Conservation (phyloP, 2,113 vertebrate species). For the Alectura lathami region DNA sequence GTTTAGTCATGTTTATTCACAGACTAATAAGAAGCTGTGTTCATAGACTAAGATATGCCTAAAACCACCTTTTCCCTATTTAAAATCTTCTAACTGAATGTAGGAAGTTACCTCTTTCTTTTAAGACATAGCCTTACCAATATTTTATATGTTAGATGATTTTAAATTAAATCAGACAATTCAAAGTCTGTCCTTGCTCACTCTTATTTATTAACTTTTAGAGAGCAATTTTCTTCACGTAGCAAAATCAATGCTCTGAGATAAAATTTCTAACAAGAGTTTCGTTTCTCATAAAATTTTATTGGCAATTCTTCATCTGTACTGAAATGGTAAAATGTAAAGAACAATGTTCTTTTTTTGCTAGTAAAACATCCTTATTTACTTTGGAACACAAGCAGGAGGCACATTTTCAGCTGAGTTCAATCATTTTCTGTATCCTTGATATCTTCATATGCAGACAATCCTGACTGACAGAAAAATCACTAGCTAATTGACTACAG, state of each 20-base stretch:
- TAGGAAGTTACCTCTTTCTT: neutral
- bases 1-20: neutral
- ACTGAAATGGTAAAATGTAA: slow-evolving; percentile 8
- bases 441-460: slow-evolving; percentile 49
- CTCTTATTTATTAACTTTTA: slow-evolving; percentile 47
- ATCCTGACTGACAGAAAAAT: slow-evolving; percentile 69
- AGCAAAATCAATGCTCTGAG: slow-evolving; percentile 44
- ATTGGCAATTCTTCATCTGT: slow-evolving; percentile 32
- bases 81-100: neutral
- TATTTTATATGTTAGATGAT: neutral
- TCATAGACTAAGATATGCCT: neutral
- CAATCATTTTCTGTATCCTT: slow-evolving; percentile 67
- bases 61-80: neutral
- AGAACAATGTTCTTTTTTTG: slow-evolving; percentile 24
- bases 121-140: neutral
- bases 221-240: slow-evolving; percentile 8
- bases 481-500: slow-evolving; percentile 56
- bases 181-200: neutral
- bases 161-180: slow-evolving; percentile 10
- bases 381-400: slow-evolving; percentile 69
- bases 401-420: slow-evolving; percentile 68
- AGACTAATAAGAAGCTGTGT: neutral
- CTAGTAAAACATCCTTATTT: slow-evolving; percentile 64
- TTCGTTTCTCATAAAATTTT: slow-evolving; percentile 32
- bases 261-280: slow-evolving; percentile 46